phyloP scores from a whole-genome alignment of 2,113 vertebrate genomes.

The Lonchura striata region DNA sequence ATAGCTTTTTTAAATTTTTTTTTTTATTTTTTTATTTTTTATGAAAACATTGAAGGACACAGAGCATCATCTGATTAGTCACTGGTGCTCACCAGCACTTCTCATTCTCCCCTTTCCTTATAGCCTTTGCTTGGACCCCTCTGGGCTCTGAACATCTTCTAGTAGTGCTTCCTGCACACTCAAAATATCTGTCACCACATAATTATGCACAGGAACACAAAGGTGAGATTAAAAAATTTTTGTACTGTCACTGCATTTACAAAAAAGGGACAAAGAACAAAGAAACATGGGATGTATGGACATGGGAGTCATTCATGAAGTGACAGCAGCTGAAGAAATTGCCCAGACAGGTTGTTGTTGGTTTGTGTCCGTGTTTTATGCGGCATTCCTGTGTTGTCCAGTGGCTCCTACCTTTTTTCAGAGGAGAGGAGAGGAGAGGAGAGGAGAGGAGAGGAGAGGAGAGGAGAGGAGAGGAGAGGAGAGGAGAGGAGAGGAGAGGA shows the following conservation, averaged over 20 bases:
- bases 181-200: background rate
- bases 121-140: background rate
- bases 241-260: background rate
- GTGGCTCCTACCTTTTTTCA: background rate
- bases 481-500: no score
- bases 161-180: background rate
- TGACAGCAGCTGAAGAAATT: background rate
- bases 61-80: background rate
- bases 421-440: no score
- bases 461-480: no score
- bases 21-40: background rate
- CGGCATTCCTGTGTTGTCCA: background rate
- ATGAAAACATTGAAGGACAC: background rate
- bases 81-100: background rate
- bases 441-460: no score
- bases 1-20: background rate
- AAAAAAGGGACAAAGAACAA: background rate
- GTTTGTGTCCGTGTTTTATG: background rate
- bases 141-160: background rate
- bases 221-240: background rate
- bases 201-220: background rate
- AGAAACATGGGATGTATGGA: background rate
- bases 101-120: background rate
- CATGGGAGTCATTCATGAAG: background rate
- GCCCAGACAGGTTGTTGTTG: fast-evolving